Evolutionary conservation across 2,888 invertebrate species (phyloP).

Genomic region (Hypena proboscidalis): DNA sequence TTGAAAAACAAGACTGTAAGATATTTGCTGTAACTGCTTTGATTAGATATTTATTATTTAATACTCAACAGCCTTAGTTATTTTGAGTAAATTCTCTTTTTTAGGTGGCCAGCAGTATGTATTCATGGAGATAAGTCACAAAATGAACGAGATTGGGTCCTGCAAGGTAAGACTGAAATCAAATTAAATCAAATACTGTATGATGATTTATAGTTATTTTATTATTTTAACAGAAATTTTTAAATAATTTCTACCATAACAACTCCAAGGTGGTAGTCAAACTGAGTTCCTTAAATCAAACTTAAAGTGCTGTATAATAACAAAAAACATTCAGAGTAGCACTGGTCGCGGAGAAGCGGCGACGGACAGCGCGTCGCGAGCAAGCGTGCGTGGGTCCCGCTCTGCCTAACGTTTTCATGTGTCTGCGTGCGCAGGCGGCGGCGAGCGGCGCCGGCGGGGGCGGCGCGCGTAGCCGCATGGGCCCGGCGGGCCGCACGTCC

Average conservation of each 20-base stretch:
- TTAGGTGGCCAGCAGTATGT: conserved; percentile 92
- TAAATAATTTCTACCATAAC: conserved; percentile 14
- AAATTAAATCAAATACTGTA: conserved; percentile 25
- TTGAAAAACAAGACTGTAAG: too few species aligned
- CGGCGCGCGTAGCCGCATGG: conserved; percentile 65
- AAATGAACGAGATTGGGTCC: conserved; percentile 96
- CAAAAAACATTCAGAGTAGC: conserved; percentile 27
- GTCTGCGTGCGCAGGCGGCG: conserved; percentile 83
- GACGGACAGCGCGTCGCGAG: conserved; percentile 57
- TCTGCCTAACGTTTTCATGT: conserved; percentile 64
- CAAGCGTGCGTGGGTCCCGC: conserved; percentile 38
- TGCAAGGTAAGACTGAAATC: conserved; percentile 87
- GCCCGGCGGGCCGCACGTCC: conserved; percentile 46
- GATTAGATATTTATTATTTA: too few species aligned
- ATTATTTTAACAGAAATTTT: conserved; percentile 42
- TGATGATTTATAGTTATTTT: conserved; percentile 45
- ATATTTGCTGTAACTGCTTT: too few species aligned
- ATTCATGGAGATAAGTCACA: conserved; percentile 98
- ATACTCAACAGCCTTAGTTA: too few species aligned
- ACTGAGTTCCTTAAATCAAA: conserved; percentile 23
- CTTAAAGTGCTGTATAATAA: conserved; percentile 34
- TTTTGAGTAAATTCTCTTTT: too few species aligned
- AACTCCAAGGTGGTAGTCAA: conserved; percentile 32
- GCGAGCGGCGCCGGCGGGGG: conserved; percentile 72
- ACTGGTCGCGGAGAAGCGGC: conserved; percentile 69